Evolutionary conservation across 2,113 vertebrate species (phyloP).

Genomic region (Ptyas mucosa): DNA sequence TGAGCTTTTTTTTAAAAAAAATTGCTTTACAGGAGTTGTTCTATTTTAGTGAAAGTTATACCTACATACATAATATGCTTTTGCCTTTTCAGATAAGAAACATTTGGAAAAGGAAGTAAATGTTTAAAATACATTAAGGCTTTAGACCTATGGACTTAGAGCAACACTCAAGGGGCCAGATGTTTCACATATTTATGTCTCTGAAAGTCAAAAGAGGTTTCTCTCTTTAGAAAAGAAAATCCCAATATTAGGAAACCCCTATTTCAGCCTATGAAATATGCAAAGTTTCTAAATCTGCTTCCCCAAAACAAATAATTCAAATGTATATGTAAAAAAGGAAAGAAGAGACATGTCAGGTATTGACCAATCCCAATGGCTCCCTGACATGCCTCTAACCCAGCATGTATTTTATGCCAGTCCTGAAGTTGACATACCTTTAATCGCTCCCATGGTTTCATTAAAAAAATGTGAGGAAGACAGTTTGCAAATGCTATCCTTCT

Average conservation of each 20-base stretch:
- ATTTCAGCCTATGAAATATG: not conserved
- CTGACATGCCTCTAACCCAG: not conserved
- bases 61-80: not conserved
- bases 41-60: not conserved
- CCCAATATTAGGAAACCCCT: not conserved
- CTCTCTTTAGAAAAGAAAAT: not conserved
- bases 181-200: not conserved
- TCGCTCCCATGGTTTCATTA: not conserved
- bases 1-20: not conserved
- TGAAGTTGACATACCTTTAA: not conserved
- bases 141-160: not conserved
- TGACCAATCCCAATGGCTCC: not conserved
- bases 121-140: not conserved
- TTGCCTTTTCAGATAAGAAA: not conserved
- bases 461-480: not conserved
- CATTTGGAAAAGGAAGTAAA: not conserved
- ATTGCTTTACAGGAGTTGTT: not conserved
- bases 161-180: not conserved
- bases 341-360: not conserved
- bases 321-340: not conserved
- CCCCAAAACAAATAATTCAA: not conserved
- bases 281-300: not conserved
- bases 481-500: not conserved
- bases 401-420: not conserved
- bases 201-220: not conserved